Percentiles rank a stretch among this genome's conserved stretches.
Evolutionary conservation across 2,888 invertebrate species (phyloP).

Genomic region (Laothoe populi): DNA sequence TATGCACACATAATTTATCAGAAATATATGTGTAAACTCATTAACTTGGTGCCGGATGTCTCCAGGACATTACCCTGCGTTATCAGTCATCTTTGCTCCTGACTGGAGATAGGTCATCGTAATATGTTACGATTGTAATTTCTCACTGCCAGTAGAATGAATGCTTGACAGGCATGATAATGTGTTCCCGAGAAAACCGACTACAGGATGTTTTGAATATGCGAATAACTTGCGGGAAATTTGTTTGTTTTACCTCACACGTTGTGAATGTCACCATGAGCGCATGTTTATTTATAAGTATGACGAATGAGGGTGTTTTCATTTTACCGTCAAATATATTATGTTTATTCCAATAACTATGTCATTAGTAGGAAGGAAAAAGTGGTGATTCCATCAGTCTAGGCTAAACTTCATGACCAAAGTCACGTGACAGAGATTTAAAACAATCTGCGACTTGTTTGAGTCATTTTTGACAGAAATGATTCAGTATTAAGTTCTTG

Average conservation of each 20-base stretch:
- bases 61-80: constrained; percentile 63
- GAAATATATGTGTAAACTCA: constrained; percentile 13
- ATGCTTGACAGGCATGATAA: constrained; percentile 49
- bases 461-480: too few relatives aligned
- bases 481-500: too few relatives aligned
- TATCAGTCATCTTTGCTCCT: constrained; percentile 52
- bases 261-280: background rate
- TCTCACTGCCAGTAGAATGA: constrained; percentile 49
- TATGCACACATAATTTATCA: background rate
- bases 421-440: too few relatives aligned
- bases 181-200: constrained; percentile 35
- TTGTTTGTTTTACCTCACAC: constrained; percentile 24
- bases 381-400: too few relatives aligned
- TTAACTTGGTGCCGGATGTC: constrained; percentile 45
- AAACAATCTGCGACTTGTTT: too few relatives aligned
- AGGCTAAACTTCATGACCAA: too few relatives aligned
- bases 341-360: background rate
- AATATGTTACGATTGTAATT: constrained; percentile 57
- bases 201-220: constrained; percentile 29
- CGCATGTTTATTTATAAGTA: background rate
- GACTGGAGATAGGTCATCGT: constrained; percentile 53
- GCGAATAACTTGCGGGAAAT: constrained; percentile 16
- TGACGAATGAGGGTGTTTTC: background rate
- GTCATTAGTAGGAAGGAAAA: background rate
- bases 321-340: background rate